Base-by-base conservation (phyloP, 2,888 invertebrate genomes). In the Mantis religiosa region DNA sequence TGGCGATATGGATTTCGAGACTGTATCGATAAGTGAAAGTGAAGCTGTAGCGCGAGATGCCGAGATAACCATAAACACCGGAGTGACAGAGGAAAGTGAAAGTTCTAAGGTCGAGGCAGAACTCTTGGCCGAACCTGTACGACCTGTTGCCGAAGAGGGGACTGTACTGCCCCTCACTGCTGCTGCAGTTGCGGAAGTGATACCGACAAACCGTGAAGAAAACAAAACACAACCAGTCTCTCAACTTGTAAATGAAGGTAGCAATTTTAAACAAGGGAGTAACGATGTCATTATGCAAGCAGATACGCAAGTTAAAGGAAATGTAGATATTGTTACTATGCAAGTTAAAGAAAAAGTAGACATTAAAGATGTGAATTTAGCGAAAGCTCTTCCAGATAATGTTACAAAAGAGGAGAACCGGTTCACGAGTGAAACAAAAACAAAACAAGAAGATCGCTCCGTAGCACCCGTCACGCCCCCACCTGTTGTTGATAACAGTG, bases 141-240 rank as follows among this genome's bases (percentile, higher is more conserved):
- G 3, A 71, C 54, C 54, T 71, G 54, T 71, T 71, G 54, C 54
- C 54, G 54, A 71, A 71, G 54, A 71, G 2, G 54, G 41, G 82
- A 82, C 87, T 87, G 87, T 87, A 87, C 87, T 25, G n/a, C 82
- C 27, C 15, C 81, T 82, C 87, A 20, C 15, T 4, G 34, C 82
- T 34, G 34, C 82, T 30, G n/a, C n/a, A n/a, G 28, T 54, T 82
- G 82, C 87, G 87, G 87, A 87, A 82, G 41, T 87, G 87, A 87
- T 82, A 34, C 30, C 87, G 82, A 34, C 87, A 41, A 82, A 87
- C 30, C 87, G 82, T 87, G 82, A 87, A 82, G 87, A 82, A 87
- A 82, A 81, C 30, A 28, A 34, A 82, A 30, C 28, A 28, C 54
- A 20, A 3, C 54, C 54, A 7, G 54, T 71, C 20, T 71, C 20